Conservation (phyloP, 2,888 invertebrate genomes). For the Zhengitettix transpicula region DNA sequence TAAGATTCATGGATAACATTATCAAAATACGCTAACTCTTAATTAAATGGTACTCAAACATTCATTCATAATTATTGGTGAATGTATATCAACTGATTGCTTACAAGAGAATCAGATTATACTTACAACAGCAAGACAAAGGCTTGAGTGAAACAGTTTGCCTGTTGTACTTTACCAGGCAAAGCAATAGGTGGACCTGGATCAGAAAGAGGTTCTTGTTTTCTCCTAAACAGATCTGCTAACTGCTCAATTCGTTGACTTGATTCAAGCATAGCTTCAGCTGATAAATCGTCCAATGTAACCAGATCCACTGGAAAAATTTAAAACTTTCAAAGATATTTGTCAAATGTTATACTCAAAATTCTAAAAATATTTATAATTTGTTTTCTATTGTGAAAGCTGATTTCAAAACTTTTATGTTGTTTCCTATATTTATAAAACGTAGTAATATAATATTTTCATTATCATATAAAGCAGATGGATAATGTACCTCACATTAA, state of each 20-base stretch:
- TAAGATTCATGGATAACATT: no score
- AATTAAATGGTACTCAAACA: not conserved
- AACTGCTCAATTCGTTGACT: constrained; percentile 83
- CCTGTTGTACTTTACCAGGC: constrained; percentile 44
- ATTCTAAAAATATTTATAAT: no score
- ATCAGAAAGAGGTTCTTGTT: constrained; percentile 43
- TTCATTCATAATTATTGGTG: no score
- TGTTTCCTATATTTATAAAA: no score
- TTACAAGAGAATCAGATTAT: not conserved
- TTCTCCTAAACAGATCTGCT: constrained; percentile 61
- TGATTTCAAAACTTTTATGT: no score
- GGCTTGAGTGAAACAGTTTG: constrained; percentile 50
- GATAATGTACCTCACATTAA: no score
- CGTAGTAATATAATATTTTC: no score
- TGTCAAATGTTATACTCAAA: not conserved
- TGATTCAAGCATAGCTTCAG: constrained; percentile 88
- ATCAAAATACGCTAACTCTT: no score
- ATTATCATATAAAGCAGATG: no score
- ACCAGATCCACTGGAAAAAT: constrained; percentile 71
- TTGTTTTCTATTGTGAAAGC: no score
- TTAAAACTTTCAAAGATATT: not conserved
- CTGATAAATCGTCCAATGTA: constrained; percentile 80
- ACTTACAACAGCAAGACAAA: constrained; percentile 48
- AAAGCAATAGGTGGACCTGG: constrained; percentile 66
- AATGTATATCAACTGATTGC: not conserved